These are phyloP conservation scores for Allacma fusca DNA, from an alignment of 2,888 invertebrate species.

Conservation along the genomic window DNA sequence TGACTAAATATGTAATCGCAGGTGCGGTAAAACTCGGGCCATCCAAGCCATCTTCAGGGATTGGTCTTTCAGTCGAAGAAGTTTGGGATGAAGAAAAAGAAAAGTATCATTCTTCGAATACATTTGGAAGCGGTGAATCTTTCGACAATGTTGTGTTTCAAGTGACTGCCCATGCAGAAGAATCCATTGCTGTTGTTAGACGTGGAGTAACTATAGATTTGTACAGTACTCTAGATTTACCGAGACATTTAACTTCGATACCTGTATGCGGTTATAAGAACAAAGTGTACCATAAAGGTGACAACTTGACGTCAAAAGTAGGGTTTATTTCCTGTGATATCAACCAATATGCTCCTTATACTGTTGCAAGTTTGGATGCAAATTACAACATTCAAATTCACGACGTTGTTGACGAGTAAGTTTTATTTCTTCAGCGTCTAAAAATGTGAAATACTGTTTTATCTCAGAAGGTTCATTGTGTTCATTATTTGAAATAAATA, in stretches of 20 bases:
- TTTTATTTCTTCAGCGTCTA: slow-evolving; percentile 5
- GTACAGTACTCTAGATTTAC: slow-evolving; percentile 44
- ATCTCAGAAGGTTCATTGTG: background rate
- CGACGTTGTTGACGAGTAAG: slow-evolving; percentile 48
- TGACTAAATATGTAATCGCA: slow-evolving; percentile 11
- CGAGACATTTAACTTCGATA: slow-evolving; percentile 47
- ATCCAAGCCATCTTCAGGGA: slow-evolving; percentile 37
- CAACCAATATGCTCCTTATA: slow-evolving; percentile 46
- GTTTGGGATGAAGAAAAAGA: slow-evolving; percentile 58
- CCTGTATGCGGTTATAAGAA: slow-evolving; percentile 51
- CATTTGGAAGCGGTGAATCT: slow-evolving; percentile 29
- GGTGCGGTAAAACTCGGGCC: slow-evolving; percentile 46
- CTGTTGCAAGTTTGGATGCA: slow-evolving; percentile 56
- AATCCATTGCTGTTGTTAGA: slow-evolving; percentile 48
- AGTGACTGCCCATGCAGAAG: slow-evolving; percentile 44
- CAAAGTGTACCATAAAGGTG: background rate
- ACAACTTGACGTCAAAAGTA: slow-evolving; percentile 29
- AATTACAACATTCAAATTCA: slow-evolving; percentile 49
- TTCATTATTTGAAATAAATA: background rate
- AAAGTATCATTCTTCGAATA: slow-evolving; percentile 26
- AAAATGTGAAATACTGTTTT: background rate
- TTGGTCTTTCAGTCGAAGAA: slow-evolving; percentile 47
- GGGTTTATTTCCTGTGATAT: slow-evolving; percentile 49
- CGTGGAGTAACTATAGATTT: slow-evolving; percentile 55
- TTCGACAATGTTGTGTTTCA: slow-evolving; percentile 51